Percentiles rank a stretch among this genome's conserved stretches.
phyloP scores from a whole-genome alignment of 2,113 vertebrate species.

The Gopherus flavomarginatus region DNA sequence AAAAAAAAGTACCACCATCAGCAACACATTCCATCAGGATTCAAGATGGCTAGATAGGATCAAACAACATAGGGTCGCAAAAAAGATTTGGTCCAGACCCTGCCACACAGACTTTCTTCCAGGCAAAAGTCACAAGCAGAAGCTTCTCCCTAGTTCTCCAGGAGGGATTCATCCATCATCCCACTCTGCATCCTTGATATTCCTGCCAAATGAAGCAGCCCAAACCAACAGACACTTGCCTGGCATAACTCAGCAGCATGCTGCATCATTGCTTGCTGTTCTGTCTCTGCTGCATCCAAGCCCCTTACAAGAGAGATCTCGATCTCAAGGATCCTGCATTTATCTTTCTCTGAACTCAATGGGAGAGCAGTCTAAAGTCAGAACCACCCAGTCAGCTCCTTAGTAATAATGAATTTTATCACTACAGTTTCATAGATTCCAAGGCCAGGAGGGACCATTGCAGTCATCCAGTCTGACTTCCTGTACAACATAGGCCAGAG shows the following conservation, averaged over 20 bases:
- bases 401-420: rapidly evolving
- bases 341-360: rapidly evolving
- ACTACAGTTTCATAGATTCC: neutral
- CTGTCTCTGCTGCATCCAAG: neutral
- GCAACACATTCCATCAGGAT: rapidly evolving
- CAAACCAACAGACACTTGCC: neutral
- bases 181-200: neutral
- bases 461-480: too few species aligned
- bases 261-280: neutral
- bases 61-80: rapidly evolving
- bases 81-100: rapidly evolving
- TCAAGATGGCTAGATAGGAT: rapidly evolving
- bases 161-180: conserved; percentile 9
- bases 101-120: rapidly evolving
- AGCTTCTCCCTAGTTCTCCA: neutral
- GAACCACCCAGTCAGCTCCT: rapidly evolving
- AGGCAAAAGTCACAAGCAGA: rapidly evolving
- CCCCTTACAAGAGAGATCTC: neutral
- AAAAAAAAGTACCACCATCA: neutral
- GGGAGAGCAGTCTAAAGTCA: neutral
- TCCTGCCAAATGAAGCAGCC: neutral
- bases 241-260: neutral
- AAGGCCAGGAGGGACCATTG: too few species aligned
- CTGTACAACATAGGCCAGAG: neutral
- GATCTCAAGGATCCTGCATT: rapidly evolving